Conservation (phyloP, 2,113 vertebrate species). For the Amblyornis subalaris region DNA sequence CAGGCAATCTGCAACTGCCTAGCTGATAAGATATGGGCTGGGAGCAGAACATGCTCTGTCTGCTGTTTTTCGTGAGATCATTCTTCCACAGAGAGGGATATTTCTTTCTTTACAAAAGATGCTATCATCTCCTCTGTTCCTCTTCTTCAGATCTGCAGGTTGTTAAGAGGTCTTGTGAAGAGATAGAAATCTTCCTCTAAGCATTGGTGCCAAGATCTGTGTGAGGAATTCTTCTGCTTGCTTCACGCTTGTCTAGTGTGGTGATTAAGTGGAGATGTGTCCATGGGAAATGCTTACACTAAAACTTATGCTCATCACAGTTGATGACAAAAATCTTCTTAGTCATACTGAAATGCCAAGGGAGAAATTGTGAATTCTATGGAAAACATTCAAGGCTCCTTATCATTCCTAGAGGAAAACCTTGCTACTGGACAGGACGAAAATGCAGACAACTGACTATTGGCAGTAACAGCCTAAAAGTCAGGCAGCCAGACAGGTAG, state of each 20-base stretch:
- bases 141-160: background rate
- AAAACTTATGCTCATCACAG: background rate
- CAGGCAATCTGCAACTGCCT: constrained; percentile 21
- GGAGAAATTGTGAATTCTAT: background rate
- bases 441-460: background rate
- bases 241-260: background rate
- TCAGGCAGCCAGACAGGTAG: background rate
- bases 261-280: background rate
- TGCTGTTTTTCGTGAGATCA: background rate
- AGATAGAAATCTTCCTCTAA: background rate
- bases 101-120: background rate
- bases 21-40: background rate
- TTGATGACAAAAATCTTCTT: background rate
- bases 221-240: background rate
- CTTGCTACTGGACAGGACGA: background rate
- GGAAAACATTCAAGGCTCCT: background rate
- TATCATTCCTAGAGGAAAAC: background rate
- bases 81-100: background rate
- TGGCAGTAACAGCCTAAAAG: background rate
- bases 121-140: background rate
- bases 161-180: background rate
- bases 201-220: background rate
- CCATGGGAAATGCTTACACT: background rate
- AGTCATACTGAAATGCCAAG: background rate
- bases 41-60: background rate